Conservation (phyloP, 2,113 vertebrate genomes). For the Chinchilla lanigera region DNA sequence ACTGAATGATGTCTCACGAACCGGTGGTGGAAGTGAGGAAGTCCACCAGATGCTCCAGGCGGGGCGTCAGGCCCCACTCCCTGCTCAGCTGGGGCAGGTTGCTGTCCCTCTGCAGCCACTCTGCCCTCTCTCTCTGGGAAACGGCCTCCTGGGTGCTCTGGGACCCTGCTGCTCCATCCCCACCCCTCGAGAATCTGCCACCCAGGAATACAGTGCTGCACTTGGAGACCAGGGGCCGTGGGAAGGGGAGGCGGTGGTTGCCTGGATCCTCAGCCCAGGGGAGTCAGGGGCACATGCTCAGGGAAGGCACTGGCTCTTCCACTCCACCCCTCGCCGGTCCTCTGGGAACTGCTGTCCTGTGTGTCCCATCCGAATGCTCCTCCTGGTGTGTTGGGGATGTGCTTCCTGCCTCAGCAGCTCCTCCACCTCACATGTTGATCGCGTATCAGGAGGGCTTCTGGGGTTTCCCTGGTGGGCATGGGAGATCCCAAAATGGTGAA, state of each 20-base stretch:
- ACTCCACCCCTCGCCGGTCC: background rate
- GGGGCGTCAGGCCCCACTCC: background rate
- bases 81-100: background rate
- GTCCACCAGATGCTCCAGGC: background rate
- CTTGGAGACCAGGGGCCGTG: background rate
- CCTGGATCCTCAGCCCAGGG: background rate
- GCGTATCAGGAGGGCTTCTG: background rate
- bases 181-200: background rate
- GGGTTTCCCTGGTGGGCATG: accelerated
- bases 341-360: background rate
- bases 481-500: background rate
- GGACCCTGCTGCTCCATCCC: background rate
- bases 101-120: too few relatives aligned
- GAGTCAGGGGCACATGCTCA: background rate
- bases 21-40: background rate
- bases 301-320: background rate
- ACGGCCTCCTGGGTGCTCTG: background rate
- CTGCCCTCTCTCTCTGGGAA: background rate
- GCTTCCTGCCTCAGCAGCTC: accelerated
- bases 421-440: background rate
- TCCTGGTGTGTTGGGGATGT: background rate
- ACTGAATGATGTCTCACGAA: background rate
- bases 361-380: background rate
- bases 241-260: accelerated
- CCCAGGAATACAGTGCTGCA: background rate